Conservation (phyloP, 2,797 vertebrate genomes). For the Tokudaia muenninki region DNA sequence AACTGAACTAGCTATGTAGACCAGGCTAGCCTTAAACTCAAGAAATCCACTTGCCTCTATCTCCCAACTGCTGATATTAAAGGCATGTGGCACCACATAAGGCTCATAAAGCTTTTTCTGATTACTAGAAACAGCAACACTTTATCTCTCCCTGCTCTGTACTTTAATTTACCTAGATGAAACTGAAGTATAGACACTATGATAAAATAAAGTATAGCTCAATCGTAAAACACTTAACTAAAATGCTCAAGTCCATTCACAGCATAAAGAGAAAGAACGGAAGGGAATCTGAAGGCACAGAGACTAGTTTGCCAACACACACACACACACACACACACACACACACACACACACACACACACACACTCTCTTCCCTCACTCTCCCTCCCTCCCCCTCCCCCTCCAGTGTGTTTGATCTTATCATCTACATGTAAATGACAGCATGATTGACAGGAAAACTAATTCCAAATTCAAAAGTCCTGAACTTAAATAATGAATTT, state of each 20-base stretch:
- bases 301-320: background rate
- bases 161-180: slow-evolving; percentile 37
- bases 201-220: slow-evolving; percentile 12
- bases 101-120: slow-evolving; percentile 31
- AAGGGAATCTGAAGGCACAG: background rate
- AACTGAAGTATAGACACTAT: slow-evolving; percentile 29
- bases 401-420: background rate
- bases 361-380: background rate
- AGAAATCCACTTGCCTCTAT: background rate
- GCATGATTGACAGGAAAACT: slow-evolving; percentile 48
- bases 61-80: background rate
- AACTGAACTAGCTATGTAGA: background rate
- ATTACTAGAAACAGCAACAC: background rate
- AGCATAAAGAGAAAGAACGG: background rate
- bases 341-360: background rate
- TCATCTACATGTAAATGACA: slow-evolving; percentile 10
- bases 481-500: slow-evolving; percentile 46
- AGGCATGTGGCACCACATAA: background rate
- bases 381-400: too few species aligned
- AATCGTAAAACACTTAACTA: background rate
- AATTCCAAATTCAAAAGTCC: slow-evolving; percentile 54
- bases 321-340: background rate
- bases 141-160: slow-evolving; percentile 2
- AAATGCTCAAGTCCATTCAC: background rate
- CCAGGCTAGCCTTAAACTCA: background rate